Percentiles rank a stretch among this genome's conserved stretches.
Evolutionary conservation across 2,797 vertebrate species (phyloP).

Genomic region (Setipinna tenuifilis): DNA sequence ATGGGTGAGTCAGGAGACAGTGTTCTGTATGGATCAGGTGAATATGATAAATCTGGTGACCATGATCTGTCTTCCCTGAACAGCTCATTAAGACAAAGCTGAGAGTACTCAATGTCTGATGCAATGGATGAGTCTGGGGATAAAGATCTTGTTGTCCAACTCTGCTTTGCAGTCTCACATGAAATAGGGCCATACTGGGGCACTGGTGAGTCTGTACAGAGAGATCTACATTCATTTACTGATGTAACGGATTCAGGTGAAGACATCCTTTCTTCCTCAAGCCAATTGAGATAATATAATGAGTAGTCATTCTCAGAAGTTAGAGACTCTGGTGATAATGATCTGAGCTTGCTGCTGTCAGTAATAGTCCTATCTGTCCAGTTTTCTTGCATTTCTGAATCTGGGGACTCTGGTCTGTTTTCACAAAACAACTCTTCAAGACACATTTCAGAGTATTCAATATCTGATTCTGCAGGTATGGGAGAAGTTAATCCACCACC

Average conservation of each 20-base stretch:
- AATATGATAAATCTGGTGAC: not conserved
- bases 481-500: not conserved
- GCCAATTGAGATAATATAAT: not conserved
- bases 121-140: not conserved
- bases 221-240: not conserved
- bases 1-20: constrained; percentile 47
- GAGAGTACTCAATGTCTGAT: not conserved
- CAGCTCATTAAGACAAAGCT: not conserved
- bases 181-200: not conserved
- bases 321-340: not conserved
- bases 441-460: not conserved
- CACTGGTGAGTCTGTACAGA: not conserved
- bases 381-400: not conserved
- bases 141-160: not conserved
- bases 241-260: not conserved
- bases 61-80: too few species aligned
- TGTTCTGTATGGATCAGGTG: not conserved
- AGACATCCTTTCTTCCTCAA: not conserved
- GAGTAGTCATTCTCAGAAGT: constrained; percentile 9
- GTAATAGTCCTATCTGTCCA: not conserved
- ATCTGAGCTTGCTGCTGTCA: not conserved
- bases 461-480: constrained; percentile 17
- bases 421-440: not conserved
- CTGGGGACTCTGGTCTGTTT: not conserved
- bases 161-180: too few species aligned